Evolutionary conservation across 2,797 vertebrate species (phyloP), one percentile per base, ranked within the genome.

Genomic region (Hyperoplus lanceolatus): DNA sequence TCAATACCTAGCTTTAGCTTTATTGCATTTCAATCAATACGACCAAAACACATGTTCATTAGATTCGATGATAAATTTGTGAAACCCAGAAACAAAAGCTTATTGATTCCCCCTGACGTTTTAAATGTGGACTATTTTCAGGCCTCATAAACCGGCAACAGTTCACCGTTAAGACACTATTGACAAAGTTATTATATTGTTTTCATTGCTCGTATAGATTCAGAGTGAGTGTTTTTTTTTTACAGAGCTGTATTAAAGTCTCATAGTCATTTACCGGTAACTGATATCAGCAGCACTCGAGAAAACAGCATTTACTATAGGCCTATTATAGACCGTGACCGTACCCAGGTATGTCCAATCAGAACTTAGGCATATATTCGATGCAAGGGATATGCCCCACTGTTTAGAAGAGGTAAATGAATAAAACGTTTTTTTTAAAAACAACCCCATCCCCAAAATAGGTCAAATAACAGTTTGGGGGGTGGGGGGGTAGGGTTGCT

Each of bases 11-110:
- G 55, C 74, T 86, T 81, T 61, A 76, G 70, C 48, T 84, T 85
- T 77, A 87, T 82, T 89, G 58, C 73, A 16, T 2, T 63, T 21
- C 21, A 13, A 74, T 89, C 83, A 50, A 84, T 89, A 72, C 73
- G 42, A 79, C 18, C 81, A 75, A 77, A 80, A 80, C 84, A 83
- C 88, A 75, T 70, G 73, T 81, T 81, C 82, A 84, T 79, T 76
- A 76, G 68, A 79, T 70, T 76, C 67, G 14, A 66, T 78, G 65
- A 81, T 70, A 67, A 50, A 87, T 82, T 56, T 55, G 62, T 82
- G 58, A 60, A 75, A 71, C 63, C 29, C 15, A 79, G 49, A 81
- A 86, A 79, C 54, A 86, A 76, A 13, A 68, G 50, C 48, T 38
- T 50, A 80, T 87, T 68, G 88, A 84, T 81, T 67, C 18, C 16